Evolutionary conservation across 2,113 vertebrate genomes (phyloP).

Genomic region (Hippocampus barbouri): DNA sequence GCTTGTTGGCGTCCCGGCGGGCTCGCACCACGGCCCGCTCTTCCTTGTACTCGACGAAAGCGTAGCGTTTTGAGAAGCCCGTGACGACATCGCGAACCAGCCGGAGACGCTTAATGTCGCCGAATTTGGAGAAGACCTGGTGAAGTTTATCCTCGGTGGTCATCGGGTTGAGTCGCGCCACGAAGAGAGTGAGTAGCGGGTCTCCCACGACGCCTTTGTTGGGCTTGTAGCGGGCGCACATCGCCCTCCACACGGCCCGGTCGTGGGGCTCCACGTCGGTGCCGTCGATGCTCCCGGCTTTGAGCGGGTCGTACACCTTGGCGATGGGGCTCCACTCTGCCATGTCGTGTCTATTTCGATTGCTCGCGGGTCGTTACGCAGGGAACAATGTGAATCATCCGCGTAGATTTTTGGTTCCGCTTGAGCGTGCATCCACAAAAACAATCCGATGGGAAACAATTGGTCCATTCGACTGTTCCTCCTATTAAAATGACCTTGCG

Average conservation of each 20-base stretch:
- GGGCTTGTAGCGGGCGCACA: conserved; percentile 82
- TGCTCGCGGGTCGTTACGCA: not conserved
- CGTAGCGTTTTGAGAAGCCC: conserved; percentile 90
- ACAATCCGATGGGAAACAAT: conserved; percentile 38
- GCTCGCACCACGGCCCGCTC: conserved; percentile 82
- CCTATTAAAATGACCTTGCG: not conserved
- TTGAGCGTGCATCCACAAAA: conserved; percentile 15
- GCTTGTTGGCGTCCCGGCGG: conserved; percentile 85
- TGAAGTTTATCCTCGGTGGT: conserved; percentile 87
- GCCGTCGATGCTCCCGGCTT: conserved; percentile 95
- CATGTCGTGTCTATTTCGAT: conserved; percentile 60
- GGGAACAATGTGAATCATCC: not conserved
- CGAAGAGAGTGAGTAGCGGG: conserved; percentile 86
- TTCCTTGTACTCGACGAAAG: conserved; percentile 90
- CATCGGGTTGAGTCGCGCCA: conserved; percentile 85
- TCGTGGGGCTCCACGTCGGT: conserved; percentile 94
- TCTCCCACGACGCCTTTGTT: conserved; percentile 88
- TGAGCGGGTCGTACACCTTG: conserved; percentile 87
- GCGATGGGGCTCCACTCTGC: conserved; percentile 89
- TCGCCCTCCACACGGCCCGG: conserved; percentile 87
- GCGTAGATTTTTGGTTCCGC: not conserved
- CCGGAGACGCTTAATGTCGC: conserved; percentile 83
- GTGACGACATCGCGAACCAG: conserved; percentile 91
- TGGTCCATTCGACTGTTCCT: conserved; percentile 14
- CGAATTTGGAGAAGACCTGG: conserved; percentile 87